These are phyloP conservation scores for Gephyroberyx darwinii DNA, from an alignment of 2,797 vertebrate species.

Conservation along the genomic window DNA sequence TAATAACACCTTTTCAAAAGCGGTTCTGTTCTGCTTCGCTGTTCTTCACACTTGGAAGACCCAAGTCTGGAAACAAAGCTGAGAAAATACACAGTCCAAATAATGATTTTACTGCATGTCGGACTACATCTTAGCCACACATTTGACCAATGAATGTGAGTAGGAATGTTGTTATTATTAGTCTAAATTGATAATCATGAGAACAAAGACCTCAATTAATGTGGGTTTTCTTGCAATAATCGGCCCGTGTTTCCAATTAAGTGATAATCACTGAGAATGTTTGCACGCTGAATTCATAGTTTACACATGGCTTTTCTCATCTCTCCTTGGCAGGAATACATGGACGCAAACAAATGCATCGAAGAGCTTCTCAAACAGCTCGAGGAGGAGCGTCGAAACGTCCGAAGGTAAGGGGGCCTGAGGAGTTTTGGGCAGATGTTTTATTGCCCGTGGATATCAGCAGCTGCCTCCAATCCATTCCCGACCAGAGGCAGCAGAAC, in stretches of 20 bases:
- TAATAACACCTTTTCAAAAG: constrained; percentile 58
- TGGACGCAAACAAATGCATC: constrained; percentile 90
- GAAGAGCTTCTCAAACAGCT: constrained; percentile 89
- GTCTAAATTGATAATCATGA: constrained; percentile 3
- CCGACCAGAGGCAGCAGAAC: constrained; percentile 65
- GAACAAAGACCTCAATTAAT: not conserved
- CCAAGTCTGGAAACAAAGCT: constrained; percentile 34
- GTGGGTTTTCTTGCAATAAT: constrained; percentile 6
- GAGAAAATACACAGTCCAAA: constrained; percentile 18
- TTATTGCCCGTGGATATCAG: constrained; percentile 40
- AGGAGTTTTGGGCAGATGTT: constrained; percentile 65
- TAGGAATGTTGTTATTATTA: constrained; percentile 16
- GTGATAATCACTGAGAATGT: not conserved
- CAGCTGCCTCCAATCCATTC: constrained; percentile 75
- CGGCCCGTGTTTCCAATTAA: constrained; percentile 29
- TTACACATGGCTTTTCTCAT: constrained; percentile 37
- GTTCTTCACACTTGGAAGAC: constrained; percentile 40
- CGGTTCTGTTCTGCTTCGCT: constrained; percentile 27
- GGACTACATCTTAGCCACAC: not conserved
- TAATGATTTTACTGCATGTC: constrained; percentile 21
- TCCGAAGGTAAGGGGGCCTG: constrained; percentile 84
- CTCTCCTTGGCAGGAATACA: constrained; percentile 84
- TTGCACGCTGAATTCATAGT: constrained; percentile 41
- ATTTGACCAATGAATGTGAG: not conserved
- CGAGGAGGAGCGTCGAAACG: constrained; percentile 87